Evolutionary conservation across 2,113 vertebrate genomes (phyloP).

Genomic region (Ictalurus punctatus): DNA sequence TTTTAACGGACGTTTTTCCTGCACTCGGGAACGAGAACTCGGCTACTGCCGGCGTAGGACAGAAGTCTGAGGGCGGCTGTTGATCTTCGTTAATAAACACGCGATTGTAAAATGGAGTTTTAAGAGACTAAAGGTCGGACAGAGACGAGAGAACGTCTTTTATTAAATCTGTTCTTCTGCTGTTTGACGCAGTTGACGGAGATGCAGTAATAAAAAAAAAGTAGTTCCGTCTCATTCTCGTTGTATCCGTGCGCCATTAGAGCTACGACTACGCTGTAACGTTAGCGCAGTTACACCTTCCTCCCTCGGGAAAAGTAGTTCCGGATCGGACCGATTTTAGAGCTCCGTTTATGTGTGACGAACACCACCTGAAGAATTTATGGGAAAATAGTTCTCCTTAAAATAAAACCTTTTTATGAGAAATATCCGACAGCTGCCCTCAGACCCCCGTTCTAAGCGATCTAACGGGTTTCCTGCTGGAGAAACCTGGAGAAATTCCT

Average conservation of each 20-base stretch:
- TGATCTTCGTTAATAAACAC: neutral
- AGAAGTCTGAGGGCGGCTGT: neutral
- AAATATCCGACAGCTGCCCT: neutral
- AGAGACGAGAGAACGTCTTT: neutral
- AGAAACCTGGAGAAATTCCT: neutral
- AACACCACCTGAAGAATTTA: neutral
- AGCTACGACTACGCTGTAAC: neutral
- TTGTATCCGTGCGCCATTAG: neutral
- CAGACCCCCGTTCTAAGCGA: neutral
- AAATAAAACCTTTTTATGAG: neutral
- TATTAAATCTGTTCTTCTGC: neutral
- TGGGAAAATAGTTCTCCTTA: neutral
- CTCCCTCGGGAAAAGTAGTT: neutral
- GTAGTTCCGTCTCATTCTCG: neutral
- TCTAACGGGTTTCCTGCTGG: neutral
- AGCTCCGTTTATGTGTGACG: neutral
- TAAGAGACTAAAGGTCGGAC: neutral
- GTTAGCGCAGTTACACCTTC: neutral
- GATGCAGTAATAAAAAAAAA: neutral
- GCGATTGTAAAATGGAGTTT: neutral
- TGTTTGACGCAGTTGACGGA: neutral
- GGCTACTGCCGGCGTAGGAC: neutral
- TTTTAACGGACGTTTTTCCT: neutral
- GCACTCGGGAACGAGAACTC: no score
- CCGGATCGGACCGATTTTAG: neutral